Percentiles rank a stretch among this genome's conserved stretches.
These are phyloP conservation scores for Drosophila aff. DNA, from an alignment of 1,140 invertebrate species.

Conservation along the genomic window DNA sequence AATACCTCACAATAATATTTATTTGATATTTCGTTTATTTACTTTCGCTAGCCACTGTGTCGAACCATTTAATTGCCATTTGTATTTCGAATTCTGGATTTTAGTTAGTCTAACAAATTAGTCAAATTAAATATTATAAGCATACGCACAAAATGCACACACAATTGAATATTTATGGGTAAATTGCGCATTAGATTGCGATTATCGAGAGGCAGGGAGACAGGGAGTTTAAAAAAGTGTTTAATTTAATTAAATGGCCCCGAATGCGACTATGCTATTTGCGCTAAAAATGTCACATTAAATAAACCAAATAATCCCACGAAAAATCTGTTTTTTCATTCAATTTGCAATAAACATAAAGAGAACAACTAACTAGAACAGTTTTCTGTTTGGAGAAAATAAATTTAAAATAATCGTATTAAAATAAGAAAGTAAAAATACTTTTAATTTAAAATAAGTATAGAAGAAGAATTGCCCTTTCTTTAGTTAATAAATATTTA, in stretches of 20 bases:
- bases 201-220: constrained; percentile 21
- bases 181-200: constrained; percentile 31
- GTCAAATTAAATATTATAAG: constrained; percentile 36
- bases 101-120: constrained; percentile 16
- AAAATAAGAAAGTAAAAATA: background rate
- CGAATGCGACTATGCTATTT: constrained; percentile 16
- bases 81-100: constrained; percentile 9
- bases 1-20: background rate
- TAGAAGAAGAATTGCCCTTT: background rate
- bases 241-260: constrained; percentile 48
- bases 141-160: constrained; percentile 13
- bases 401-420: background rate
- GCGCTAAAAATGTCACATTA: constrained; percentile 34
- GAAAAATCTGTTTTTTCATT: constrained; percentile 6
- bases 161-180: constrained; percentile 32
- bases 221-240: background rate
- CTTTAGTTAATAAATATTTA: background rate
- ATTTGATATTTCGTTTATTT: background rate
- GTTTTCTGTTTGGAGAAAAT: background rate
- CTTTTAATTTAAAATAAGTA: too few species aligned
- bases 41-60: background rate
- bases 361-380: background rate
- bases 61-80: constrained; percentile 17
- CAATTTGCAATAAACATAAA: background rate
- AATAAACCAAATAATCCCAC: constrained; percentile 30